Percentiles rank a stretch among this genome's conserved stretches.
These are phyloP conservation scores for Phymanthus crucifer DNA, from an alignment of 92 coral and sea anemone species.

Conservation along the genomic window DNA sequence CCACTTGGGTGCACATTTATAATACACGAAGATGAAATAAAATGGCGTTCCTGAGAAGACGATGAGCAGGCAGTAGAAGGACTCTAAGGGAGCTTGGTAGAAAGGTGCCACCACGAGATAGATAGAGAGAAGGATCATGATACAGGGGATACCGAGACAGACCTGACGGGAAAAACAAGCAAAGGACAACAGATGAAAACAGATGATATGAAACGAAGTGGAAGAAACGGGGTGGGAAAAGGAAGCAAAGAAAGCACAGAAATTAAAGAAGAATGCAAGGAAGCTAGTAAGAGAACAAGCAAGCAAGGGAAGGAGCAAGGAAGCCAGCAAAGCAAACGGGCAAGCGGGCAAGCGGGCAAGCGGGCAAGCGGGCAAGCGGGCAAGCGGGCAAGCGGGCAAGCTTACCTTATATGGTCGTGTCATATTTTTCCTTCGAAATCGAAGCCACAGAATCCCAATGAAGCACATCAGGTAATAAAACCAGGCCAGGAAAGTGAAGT, in stretches of 20 bases:
- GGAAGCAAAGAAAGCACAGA: background rate
- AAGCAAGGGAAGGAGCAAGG: background rate
- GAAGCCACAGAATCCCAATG: constrained; percentile 57
- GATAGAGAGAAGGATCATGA: constrained; percentile 58
- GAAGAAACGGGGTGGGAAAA: too few species aligned
- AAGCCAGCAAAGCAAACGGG: background rate
- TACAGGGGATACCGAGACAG: constrained; percentile 4
- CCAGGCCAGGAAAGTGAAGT: constrained; percentile 72
- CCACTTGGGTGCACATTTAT: constrained; percentile 54
- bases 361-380: background rate
- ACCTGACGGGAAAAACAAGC: background rate
- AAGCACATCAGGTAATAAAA: constrained; percentile 62
- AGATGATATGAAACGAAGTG: too few species aligned
- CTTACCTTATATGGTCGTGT: constrained; percentile 69
- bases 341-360: background rate
- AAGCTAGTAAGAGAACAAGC: background rate
- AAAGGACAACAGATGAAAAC: too few species aligned
- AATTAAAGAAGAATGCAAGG: background rate
- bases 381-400: background rate
- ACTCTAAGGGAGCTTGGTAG: constrained; percentile 64
- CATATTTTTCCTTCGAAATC: constrained; percentile 41
- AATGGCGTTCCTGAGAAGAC: constrained; percentile 64
- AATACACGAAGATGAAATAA: constrained; percentile 56
- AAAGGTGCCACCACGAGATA: constrained; percentile 79
- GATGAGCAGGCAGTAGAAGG: constrained; percentile 52